Evolutionary conservation across 2,888 invertebrate genomes (phyloP).

Genomic region (Megastigmus dorsalis): DNA sequence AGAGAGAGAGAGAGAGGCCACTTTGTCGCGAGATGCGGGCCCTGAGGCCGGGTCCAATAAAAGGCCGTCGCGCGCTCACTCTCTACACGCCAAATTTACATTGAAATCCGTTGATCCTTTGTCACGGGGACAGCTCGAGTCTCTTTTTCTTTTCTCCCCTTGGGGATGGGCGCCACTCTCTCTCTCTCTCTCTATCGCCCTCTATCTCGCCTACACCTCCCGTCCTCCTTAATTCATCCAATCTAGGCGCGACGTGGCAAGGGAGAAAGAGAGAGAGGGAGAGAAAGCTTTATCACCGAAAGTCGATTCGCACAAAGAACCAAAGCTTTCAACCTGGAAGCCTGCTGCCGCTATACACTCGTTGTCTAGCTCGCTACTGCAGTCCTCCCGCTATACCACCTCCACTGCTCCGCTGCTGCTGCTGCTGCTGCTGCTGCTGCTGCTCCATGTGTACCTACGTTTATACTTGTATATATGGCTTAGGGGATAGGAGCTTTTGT

Average conservation of each 20-base stretch:
- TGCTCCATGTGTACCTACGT: neutral
- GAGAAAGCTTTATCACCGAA: constrained; percentile 37
- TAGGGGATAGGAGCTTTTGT: constrained; percentile 9
- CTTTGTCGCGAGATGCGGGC: constrained; percentile 21
- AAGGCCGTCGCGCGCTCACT: neutral
- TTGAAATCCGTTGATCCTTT: constrained; percentile 60
- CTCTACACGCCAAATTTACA: constrained; percentile 56
- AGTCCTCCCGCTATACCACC: no score
- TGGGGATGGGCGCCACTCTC: constrained; percentile 6
- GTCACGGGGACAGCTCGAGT: constrained; percentile 22
- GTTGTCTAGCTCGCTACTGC: no score
- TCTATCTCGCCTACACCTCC: neutral
- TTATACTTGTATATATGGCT: neutral
- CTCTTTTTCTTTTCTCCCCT: constrained; percentile 48
- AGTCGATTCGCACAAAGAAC: constrained; percentile 37
- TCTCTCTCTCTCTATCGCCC: neutral
- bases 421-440: no score
- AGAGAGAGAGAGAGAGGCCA: neutral
- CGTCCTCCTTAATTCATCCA: constrained; percentile 50
- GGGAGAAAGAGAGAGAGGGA: no score
- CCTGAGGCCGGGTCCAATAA: neutral
- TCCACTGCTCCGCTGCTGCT: no score
- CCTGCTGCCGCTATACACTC: neutral
- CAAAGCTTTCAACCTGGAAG: no score
- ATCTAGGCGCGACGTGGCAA: constrained; percentile 22